Evolutionary conservation across 2,888 invertebrate species (phyloP).

Genomic region (Coecobrya sp.): DNA sequence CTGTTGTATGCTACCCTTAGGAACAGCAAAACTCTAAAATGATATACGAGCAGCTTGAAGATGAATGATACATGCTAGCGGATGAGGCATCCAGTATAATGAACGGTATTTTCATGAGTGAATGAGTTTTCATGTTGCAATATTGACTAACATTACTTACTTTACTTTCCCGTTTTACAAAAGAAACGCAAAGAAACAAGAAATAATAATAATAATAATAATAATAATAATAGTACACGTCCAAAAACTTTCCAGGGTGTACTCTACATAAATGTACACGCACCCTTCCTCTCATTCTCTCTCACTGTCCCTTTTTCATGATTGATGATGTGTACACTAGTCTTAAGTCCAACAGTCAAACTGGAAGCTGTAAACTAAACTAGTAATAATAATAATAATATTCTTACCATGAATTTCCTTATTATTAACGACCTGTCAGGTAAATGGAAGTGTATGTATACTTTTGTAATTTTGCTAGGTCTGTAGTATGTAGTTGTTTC

Average conservation of each 20-base stretch:
- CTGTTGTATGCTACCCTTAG: background rate
- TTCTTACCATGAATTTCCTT: background rate
- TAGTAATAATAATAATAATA: background rate
- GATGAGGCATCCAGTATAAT: conserved; percentile 58
- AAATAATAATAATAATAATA: background rate
- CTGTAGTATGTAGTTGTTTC: too few relatives aligned
- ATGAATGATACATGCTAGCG: conserved; percentile 61
- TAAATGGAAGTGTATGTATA: background rate
- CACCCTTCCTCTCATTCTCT: conserved; percentile 5
- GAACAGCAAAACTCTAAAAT: conserved; percentile 5
- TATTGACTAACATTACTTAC: conserved; percentile 32
- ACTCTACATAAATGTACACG: conserved; percentile 15
- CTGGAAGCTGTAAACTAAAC: background rate
- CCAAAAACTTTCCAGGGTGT: background rate
- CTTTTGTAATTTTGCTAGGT: background rate
- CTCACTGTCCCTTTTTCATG: conserved; percentile 6
- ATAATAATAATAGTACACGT: background rate
- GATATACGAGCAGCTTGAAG: conserved; percentile 43
- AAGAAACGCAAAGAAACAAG: background rate
- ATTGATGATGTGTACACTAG: conserved; percentile 39
- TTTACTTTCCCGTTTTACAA: background rate
- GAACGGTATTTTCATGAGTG: conserved; percentile 71
- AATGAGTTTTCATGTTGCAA: conserved; percentile 49
- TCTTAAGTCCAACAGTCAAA: conserved; percentile 7
- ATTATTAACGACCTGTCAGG: background rate